These are phyloP conservation scores for Falco naumanni DNA, from an alignment of 2,797 vertebrate genomes.

Conservation along the genomic window DNA sequence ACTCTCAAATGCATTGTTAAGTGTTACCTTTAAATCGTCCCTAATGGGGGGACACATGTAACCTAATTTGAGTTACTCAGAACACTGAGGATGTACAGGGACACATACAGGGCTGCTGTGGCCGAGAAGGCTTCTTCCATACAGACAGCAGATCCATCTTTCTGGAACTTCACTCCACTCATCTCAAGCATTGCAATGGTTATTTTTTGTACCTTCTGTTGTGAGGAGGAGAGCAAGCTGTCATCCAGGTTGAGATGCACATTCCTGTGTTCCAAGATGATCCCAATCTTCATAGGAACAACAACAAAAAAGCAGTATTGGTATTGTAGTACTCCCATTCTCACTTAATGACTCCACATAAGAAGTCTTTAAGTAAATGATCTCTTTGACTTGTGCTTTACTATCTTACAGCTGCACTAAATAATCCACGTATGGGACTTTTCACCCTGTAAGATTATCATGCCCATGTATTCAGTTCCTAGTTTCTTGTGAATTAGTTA, in stretches of 20 bases:
- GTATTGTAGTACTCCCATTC: neutral
- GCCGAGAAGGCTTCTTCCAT: neutral
- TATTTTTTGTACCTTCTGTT: constrained; percentile 17
- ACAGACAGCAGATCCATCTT: neutral
- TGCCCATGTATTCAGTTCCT: neutral
- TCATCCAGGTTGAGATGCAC: neutral
- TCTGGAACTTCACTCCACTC: constrained; percentile 61
- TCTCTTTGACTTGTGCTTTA: neutral
- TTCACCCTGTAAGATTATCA: neutral
- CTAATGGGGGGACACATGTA: accelerated
- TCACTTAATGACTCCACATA: too few species aligned
- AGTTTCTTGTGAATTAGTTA: neutral
- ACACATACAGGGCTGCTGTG: constrained; percentile 41
- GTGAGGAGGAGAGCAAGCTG: neutral
- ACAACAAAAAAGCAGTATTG: neutral
- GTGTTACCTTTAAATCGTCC: neutral
- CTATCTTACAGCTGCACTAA: accelerated
- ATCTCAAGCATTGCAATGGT: constrained; percentile 56
- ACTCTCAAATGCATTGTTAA: neutral
- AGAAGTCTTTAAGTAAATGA: neutral
- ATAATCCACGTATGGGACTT: neutral
- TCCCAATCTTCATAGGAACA: constrained; percentile 41
- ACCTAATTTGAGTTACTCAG: neutral
- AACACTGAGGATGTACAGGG: constrained; percentile 30
- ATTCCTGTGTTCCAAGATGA: constrained; percentile 21